These are phyloP conservation scores for Chaetodon trifasciatus DNA, from an alignment of 2,797 vertebrate genomes.

Conservation along the genomic window DNA sequence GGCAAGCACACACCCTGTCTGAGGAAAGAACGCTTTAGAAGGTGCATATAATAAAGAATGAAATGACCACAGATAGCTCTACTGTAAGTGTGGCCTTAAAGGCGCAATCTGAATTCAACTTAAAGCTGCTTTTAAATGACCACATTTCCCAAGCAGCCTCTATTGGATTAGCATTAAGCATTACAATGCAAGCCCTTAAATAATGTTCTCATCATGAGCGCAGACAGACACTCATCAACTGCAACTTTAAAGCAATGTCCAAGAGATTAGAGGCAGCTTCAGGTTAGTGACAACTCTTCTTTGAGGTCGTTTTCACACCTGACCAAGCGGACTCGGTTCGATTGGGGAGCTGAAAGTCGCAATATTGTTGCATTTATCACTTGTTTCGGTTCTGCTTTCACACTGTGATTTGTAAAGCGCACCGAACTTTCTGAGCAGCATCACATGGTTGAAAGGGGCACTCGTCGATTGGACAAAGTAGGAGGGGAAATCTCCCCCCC, in stretches of 20 bases:
- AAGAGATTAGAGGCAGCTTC: background rate
- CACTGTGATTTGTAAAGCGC: too few relatives aligned
- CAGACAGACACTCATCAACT: conserved; percentile 7
- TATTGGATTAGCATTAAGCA: conserved; percentile 29
- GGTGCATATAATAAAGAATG: conserved; percentile 19
- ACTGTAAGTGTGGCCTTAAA: conserved; percentile 33
- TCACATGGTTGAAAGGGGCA: too few relatives aligned
- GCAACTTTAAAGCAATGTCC: background rate
- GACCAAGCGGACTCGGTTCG: too few relatives aligned
- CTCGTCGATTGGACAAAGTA: too few relatives aligned
- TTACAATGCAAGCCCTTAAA: background rate
- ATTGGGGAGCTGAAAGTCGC: too few relatives aligned
- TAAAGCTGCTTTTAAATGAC: conserved; percentile 40
- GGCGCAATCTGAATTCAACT: conserved; percentile 31
- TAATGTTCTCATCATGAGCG: background rate
- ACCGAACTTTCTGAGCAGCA: too few relatives aligned
- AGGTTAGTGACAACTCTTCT: background rate
- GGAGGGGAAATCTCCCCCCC: too few relatives aligned
- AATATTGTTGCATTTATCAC: too few relatives aligned
- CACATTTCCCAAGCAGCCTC: conserved; percentile 8
- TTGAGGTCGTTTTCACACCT: too few relatives aligned
- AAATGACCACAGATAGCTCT: conserved; percentile 17
- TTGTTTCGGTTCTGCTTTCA: too few relatives aligned
- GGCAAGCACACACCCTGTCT: background rate
- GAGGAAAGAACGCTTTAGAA: background rate